Conservation (phyloP, 2,888 invertebrate genomes). For the Lottia gigantea region DNA sequence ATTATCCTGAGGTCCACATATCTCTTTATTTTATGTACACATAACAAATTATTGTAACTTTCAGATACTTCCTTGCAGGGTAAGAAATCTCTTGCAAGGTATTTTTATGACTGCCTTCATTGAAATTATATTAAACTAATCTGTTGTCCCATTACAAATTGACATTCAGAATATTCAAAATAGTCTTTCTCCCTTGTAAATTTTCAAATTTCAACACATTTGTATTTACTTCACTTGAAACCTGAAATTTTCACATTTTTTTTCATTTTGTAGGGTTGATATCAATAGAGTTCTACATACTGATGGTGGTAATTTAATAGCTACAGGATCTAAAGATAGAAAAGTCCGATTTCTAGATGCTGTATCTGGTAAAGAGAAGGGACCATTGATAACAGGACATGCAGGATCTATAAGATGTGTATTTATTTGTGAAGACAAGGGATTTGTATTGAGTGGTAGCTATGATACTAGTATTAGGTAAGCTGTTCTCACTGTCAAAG, state of each 20-base stretch:
- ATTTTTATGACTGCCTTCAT: too few species aligned
- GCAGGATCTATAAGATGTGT: conserved; percentile 67
- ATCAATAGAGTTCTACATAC: conserved; percentile 62
- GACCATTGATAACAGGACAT: conserved; percentile 64
- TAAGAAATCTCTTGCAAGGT: too few species aligned
- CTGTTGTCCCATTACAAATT: too few species aligned
- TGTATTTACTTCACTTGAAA: too few species aligned
- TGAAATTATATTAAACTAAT: too few species aligned
- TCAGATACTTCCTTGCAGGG: too few species aligned
- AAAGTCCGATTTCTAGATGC: conserved; percentile 52
- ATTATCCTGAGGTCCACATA: too few species aligned
- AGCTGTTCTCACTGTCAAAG: conserved; percentile 6
- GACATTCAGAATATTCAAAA: too few species aligned
- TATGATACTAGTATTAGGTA: conserved; percentile 68
- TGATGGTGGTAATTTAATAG: conserved; percentile 60
- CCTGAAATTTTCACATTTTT: background rate
- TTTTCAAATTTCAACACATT: too few species aligned
- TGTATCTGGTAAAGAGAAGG: conserved; percentile 49
- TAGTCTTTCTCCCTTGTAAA: too few species aligned
- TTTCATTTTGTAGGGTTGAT: conserved; percentile 48
- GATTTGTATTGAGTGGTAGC: conserved; percentile 65
- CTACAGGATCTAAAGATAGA: conserved; percentile 64
- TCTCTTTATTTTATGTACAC: too few species aligned
- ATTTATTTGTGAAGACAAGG: conserved; percentile 52
- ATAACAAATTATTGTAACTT: too few species aligned